Percentiles rank a stretch among this genome's conserved stretches.
Conservation (phyloP, 2,888 invertebrate species). For the Nemapogon koenigi region DNA sequence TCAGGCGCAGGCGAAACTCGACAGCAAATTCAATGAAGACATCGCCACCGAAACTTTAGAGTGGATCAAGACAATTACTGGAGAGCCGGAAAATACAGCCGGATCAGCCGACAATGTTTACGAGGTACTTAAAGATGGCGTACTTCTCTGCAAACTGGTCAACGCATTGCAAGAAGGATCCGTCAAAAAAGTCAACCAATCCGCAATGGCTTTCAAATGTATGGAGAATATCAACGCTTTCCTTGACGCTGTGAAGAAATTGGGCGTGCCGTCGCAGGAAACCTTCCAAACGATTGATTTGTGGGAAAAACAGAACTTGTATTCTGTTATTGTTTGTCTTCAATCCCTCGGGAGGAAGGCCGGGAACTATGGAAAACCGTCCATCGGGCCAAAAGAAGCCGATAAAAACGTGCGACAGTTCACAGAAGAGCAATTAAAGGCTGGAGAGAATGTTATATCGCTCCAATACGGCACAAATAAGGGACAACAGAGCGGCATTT, state of each 20-base stretch:
- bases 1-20: slow-evolving; percentile 70
- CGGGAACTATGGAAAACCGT: slow-evolving; percentile 81
- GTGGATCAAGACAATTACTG: slow-evolving; percentile 90
- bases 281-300: slow-evolving; percentile 98
- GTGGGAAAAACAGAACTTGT: slow-evolving; percentile 95
- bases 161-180: slow-evolving; percentile 86
- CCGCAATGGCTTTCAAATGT: slow-evolving; percentile 93
- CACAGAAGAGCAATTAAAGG: slow-evolving; percentile 90
- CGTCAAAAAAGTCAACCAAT: slow-evolving; percentile 91
- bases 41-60: slow-evolving; percentile 90
- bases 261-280: slow-evolving; percentile 93
- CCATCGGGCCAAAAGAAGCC: slow-evolving; percentile 95
- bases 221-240: slow-evolving; percentile 99
- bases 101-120: slow-evolving; percentile 92
- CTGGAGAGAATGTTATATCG: slow-evolving; percentile 91
- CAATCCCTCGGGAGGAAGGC: slow-evolving; percentile 95
- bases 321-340: slow-evolving; percentile 94
- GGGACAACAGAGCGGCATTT: slow-evolving; percentile 94
- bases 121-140: slow-evolving; percentile 88
- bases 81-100: slow-evolving; percentile 79
- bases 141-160: slow-evolving; percentile 86
- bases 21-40: slow-evolving; percentile 95
- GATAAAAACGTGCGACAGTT: slow-evolving; percentile 94
- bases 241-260: slow-evolving; percentile 78
- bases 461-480: slow-evolving; percentile 98